phyloP scores from a whole-genome alignment of 2,113 vertebrate species.

The Rhadina sibilatrix region DNA sequence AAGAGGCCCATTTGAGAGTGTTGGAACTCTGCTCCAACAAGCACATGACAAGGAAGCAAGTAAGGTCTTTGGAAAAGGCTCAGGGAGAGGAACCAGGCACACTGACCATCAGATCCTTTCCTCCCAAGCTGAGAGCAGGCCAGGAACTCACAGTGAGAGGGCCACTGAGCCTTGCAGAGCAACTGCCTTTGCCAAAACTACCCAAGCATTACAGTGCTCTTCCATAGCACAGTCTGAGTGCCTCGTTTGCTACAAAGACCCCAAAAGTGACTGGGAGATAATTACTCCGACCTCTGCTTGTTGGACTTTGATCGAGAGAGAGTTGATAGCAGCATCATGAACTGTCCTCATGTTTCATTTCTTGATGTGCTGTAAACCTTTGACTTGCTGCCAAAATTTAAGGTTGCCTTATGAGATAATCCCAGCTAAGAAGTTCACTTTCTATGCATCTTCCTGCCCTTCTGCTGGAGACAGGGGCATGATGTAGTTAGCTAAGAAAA shows the following conservation, averaged over 20 bases:
- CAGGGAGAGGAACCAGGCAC: background rate
- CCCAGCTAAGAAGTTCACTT: background rate
- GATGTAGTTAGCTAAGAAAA: conserved; percentile 46
- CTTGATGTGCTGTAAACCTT: conserved; percentile 1
- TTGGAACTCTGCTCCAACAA: background rate
- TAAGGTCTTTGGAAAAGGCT: background rate
- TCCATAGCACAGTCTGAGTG: background rate
- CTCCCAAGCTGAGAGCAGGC: background rate
- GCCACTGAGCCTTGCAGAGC: background rate
- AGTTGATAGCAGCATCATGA: background rate
- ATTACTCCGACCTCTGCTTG: background rate
- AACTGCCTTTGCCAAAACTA: background rate
- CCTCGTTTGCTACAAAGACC: background rate
- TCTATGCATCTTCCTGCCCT: conserved; percentile 34
- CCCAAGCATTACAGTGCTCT: background rate
- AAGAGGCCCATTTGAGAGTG: background rate
- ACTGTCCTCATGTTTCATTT: background rate
- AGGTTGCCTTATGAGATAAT: background rate
- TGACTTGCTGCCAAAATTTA: conserved; percentile 14
- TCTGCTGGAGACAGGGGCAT: background rate
- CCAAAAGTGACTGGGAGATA: background rate
- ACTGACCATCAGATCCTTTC: background rate
- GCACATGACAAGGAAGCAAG: background rate
- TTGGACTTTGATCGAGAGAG: background rate
- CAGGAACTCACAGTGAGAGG: background rate